Evolutionary conservation across 2,113 vertebrate genomes (phyloP), one percentile per base, ranked within the genome.

Genomic region (Grus americana): DNA sequence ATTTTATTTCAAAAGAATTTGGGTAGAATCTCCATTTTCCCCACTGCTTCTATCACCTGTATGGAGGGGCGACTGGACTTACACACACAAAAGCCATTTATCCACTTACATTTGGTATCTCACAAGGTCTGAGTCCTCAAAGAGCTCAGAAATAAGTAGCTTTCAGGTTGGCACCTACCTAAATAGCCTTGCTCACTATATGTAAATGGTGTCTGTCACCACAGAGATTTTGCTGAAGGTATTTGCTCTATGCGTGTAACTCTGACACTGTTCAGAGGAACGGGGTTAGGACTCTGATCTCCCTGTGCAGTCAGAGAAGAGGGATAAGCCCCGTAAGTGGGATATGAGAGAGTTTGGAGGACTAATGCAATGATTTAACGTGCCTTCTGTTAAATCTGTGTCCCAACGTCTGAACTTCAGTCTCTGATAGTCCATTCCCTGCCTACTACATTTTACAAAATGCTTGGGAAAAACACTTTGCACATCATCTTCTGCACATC

Each of bases 121-220:
- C 24, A 7, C 71, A 55, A 85, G 80, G 80, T 57, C 40, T 42
- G 61, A 93, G 58, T 73, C 71, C 78, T 89, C 73, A 87, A 85
- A 72, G 93, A 85, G 86, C 94, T 95, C 86, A 90, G 94, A 67
- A 93, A 90, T 96, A 96, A 95, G 94, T 62, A 93, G 92, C 91
- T 96, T 94, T 92, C 38, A 22, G 78, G 78, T 84, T 94, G 86
- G 89, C 89, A 91, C 73, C 92, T 55, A 38, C 61, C 91, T 95
- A 89, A 95, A 79, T 13, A 79, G 86, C 82, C 88, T 86, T 1
- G 0, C 54, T 94, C 1, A 0, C 52, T 91, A 1, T 10, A 79
- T 82, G 90, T 61, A 95, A 96, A 93, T 38, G 91, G 82, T 55
- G 63, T 93, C 75, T 0, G 1, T 68, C 17, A 3, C 70, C 86